phyloP scores from a whole-genome alignment of 2,113 vertebrate genomes.

The Entomyzon cyanotis region DNA sequence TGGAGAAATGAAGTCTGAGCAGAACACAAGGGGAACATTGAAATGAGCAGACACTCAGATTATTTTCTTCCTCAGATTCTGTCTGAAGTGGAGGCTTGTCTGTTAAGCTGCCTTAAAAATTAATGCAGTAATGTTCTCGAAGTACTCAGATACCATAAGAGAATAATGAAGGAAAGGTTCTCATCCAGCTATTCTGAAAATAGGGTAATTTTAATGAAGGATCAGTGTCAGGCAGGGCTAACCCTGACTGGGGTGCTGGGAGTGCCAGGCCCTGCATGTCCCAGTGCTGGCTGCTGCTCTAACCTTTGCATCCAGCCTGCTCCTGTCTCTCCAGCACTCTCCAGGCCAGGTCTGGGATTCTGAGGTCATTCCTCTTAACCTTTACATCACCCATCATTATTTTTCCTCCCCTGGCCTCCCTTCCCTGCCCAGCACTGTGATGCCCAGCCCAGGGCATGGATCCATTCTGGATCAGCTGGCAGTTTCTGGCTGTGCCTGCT shows the following conservation, averaged over 20 bases:
- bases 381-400: accelerated
- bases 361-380: neutral
- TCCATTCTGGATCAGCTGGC: accelerated
- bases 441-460: accelerated
- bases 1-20: neutral
- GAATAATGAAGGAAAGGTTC: neutral
- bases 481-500: neutral
- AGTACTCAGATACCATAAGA: neutral
- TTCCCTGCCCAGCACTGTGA: neutral
- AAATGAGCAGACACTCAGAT: neutral
- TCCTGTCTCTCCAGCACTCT: neutral
- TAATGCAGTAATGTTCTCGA: neutral
- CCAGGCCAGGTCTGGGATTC: neutral
- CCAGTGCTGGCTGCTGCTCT: neutral
- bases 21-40: neutral
- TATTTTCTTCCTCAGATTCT: neutral
- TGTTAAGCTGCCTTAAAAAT: slow-evolving; percentile 7
- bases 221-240: neutral
- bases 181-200: neutral
- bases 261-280: neutral
- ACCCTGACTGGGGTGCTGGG: neutral
- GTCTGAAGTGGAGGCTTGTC: neutral
- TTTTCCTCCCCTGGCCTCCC: neutral
- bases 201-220: neutral
- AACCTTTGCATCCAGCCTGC: neutral